A percentile compares a stretch with the other conserved stretches of the same genome.
Evolutionary conservation across 1,140 invertebrate genomes (phyloP).

Genomic region (Planococcus citri): DNA sequence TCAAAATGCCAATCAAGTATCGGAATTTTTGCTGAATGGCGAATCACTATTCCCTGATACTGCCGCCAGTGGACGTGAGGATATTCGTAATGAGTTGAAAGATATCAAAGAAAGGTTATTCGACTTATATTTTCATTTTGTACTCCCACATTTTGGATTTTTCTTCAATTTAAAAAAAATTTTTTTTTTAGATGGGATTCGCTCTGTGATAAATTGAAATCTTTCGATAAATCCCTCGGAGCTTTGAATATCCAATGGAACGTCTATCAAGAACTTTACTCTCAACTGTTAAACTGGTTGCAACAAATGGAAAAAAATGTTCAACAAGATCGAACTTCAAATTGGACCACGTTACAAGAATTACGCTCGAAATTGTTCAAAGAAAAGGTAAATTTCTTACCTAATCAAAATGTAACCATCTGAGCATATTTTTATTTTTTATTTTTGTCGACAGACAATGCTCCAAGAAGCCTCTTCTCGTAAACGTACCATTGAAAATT

Average conservation of each 20-base stretch:
- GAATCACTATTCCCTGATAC: conserved; percentile 85
- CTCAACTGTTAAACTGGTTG: conserved; percentile 73
- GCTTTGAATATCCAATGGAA: conserved; percentile 69
- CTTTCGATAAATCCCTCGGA: conserved; percentile 71
- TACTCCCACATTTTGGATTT: neutral
- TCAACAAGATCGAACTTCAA: conserved; percentile 53
- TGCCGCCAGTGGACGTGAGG: conserved; percentile 75
- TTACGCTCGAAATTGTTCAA: conserved; percentile 74
- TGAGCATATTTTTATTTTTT: too few relatives aligned
- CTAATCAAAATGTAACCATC: neutral
- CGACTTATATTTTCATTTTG: too few relatives aligned
- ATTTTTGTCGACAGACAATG: conserved; percentile 43
- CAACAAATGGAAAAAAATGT: conserved; percentile 70
- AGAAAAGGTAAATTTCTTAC: conserved; percentile 64
- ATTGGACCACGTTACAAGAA: conserved; percentile 65
- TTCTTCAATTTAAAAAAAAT: conserved; percentile 5
- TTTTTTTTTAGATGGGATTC: conserved; percentile 56
- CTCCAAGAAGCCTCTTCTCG: conserved; percentile 82
- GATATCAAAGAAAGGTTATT: conserved; percentile 47
- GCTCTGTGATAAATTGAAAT: conserved; percentile 61
- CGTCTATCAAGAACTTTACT: conserved; percentile 70
- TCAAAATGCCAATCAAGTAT: conserved; percentile 63
- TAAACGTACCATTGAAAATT: conserved; percentile 75
- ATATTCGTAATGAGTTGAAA: conserved; percentile 67
- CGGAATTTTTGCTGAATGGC: conserved; percentile 54